These are phyloP conservation scores for Andrena marginata DNA, from an alignment of 2,888 invertebrate genomes.

Conservation along the genomic window DNA sequence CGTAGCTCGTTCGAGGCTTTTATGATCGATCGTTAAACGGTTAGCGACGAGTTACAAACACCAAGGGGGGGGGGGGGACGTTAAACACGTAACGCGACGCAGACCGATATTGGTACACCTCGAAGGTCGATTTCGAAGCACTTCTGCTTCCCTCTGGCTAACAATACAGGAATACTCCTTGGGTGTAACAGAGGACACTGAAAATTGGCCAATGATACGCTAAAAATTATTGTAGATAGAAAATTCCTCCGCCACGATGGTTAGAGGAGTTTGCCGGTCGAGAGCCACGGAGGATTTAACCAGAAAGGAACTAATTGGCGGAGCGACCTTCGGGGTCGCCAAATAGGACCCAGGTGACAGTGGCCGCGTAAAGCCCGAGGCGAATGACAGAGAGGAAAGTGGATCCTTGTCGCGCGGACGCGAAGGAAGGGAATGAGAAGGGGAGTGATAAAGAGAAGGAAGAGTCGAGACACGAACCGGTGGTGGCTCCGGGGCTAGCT, in stretches of 20 bases:
- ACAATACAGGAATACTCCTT: too few species aligned
- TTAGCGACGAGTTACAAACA: neutral
- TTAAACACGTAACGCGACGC: neutral
- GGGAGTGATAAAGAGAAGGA: too few species aligned
- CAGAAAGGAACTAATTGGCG: too few species aligned
- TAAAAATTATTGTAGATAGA: too few species aligned
- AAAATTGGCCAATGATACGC: too few species aligned
- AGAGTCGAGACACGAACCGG: slow-evolving; percentile 2
- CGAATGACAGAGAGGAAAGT: neutral
- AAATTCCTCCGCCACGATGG: too few species aligned
- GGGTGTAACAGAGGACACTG: too few species aligned
- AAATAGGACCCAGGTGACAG: neutral
- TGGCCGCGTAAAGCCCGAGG: neutral
- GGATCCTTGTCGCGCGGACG: neutral
- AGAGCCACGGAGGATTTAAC: too few species aligned
- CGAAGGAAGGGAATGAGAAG: too few species aligned
- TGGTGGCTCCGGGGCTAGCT: slow-evolving; percentile 53
- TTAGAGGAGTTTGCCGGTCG: too few species aligned
- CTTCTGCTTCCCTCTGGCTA: neutral
- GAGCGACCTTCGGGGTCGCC: slow-evolving; percentile 22
- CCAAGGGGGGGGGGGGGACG: neutral
- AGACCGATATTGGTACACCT: slow-evolving; percentile 4
- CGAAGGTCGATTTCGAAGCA: slow-evolving; percentile 26
- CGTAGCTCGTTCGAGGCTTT: slow-evolving; percentile 40
- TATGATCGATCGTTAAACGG: neutral